These are phyloP conservation scores for Sparidentex hasta DNA, from an alignment of 2,797 vertebrate species.

Conservation along the genomic window DNA sequence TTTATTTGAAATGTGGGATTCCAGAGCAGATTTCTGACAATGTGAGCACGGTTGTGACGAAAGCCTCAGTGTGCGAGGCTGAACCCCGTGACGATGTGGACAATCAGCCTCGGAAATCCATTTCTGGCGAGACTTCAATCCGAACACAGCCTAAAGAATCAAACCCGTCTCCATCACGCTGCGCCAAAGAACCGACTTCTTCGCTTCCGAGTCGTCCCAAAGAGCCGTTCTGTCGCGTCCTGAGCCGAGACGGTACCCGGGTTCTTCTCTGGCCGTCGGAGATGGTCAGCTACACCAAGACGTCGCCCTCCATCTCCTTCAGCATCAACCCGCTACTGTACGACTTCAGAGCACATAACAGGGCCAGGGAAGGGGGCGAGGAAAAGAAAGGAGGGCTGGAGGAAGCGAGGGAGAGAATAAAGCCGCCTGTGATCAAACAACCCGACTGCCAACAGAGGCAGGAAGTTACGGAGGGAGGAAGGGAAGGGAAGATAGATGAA, in stretches of 20 bases:
- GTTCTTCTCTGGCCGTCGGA: conserved; percentile 94
- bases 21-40: conserved; percentile 36
- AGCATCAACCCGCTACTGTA: conserved; percentile 93
- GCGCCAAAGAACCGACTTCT: neutral
- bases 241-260: conserved; percentile 87
- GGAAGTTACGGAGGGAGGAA: conserved; percentile 56
- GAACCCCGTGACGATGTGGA: neutral
- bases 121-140: conserved; percentile 26
- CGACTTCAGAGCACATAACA: conserved; percentile 79
- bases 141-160: conserved; percentile 38
- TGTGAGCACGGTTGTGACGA: conserved; percentile 3
- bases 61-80: conserved; percentile 12
- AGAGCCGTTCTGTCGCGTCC: conserved; percentile 86
- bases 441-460: conserved; percentile 65
- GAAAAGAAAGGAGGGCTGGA: conserved; percentile 51
- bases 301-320: conserved; percentile 89
- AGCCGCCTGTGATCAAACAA: conserved; percentile 76
- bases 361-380: conserved; percentile 53
- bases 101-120: conserved; percentile 9
- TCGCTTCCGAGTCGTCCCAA: conserved; percentile 53
- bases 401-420: conserved; percentile 63
- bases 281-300: conserved; percentile 90
- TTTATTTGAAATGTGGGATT: conserved; percentile 47
- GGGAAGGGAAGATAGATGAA: conserved; percentile 73
- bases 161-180: neutral